phyloP scores from a whole-genome alignment of 2,113 vertebrate species.

The Rattus norvegicus region DNA sequence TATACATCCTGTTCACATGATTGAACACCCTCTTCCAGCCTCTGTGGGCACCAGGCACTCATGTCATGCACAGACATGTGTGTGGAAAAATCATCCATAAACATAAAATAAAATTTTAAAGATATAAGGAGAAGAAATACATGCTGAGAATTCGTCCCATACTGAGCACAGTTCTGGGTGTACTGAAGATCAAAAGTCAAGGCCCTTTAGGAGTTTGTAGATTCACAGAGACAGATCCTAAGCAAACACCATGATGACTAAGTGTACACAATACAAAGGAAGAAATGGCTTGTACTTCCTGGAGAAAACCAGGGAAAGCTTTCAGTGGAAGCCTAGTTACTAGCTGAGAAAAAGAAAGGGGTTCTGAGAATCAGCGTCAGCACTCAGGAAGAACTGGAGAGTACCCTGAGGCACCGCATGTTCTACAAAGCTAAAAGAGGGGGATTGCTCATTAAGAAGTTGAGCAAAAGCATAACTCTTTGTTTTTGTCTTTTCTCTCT shows the following conservation, averaged over 20 bases:
- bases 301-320: neutral
- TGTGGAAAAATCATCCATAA: neutral
- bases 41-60: neutral
- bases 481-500: constrained; percentile 68
- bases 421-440: constrained; percentile 6
- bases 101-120: neutral
- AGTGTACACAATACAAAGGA: neutral
- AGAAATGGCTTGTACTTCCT: neutral
- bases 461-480: constrained; percentile 54
- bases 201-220: neutral
- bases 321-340: neutral
- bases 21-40: neutral
- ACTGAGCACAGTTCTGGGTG: neutral
- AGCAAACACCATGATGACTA: neutral
- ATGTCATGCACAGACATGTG: neutral
- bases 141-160: neutral
- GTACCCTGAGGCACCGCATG: neutral
- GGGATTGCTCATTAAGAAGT: constrained; percentile 36
- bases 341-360: no score
- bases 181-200: neutral
- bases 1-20: neutral
- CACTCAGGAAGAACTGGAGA: neutral
- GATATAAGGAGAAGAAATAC: neutral
- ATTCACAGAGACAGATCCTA: neutral
- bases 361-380: neutral